Percentiles rank a stretch among this genome's conserved stretches.
phyloP scores from a whole-genome alignment of 2,797 vertebrate species.

The Darevskia nairensis region DNA sequence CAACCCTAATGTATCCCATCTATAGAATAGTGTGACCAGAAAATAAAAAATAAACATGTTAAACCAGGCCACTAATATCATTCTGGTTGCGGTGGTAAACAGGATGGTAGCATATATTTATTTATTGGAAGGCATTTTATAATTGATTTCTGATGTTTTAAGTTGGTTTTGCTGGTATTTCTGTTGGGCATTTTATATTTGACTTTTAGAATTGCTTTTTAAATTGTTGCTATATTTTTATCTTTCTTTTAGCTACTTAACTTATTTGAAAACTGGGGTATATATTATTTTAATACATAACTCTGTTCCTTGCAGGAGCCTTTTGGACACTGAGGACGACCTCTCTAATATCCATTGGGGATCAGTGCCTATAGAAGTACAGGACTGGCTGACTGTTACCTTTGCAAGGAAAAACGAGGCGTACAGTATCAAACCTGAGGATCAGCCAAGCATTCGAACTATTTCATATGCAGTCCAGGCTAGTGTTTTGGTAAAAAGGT shows the following conservation, averaged over 20 bases:
- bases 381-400: slow-evolving; percentile 90
- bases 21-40: neutral
- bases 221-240: neutral
- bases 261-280: neutral
- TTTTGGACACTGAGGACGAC: slow-evolving; percentile 90
- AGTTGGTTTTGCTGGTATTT: neutral
- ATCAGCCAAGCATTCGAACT: slow-evolving; percentile 88
- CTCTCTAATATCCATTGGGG: slow-evolving; percentile 77
- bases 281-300: neutral
- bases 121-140: neutral
- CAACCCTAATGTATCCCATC: neutral
- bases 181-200: neutral
- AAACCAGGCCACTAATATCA: neutral
- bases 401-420: slow-evolving; percentile 90
- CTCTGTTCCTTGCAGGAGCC: slow-evolving; percentile 75
- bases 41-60: neutral
- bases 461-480: slow-evolving; percentile 92
- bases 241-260: neutral
- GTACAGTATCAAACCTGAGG: slow-evolving; percentile 84
- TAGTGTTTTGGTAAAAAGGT: slow-evolving; percentile 92
- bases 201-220: neutral
- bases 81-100: neutral
- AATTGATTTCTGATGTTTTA: neutral
- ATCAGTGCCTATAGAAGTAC: slow-evolving; percentile 87
- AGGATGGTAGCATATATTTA: neutral